Evolutionary conservation across 2,797 vertebrate species (phyloP).

Genomic region (Amblyopsis hoosieri): DNA sequence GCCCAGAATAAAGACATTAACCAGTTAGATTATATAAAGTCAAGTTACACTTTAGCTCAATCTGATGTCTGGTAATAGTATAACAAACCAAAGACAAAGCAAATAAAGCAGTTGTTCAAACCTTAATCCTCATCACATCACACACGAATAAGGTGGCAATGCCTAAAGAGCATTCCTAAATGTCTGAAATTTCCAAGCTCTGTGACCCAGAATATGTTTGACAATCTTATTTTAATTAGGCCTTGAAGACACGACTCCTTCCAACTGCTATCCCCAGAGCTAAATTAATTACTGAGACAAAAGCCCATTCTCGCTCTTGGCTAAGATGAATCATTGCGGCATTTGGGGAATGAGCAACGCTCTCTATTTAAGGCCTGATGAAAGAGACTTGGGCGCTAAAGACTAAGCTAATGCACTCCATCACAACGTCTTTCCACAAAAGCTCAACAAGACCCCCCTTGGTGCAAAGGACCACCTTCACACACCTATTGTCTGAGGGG

Average conservation of each 20-base stretch:
- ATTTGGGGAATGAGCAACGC: slow-evolving; percentile 70
- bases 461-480: too few relatives aligned
- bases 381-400: slow-evolving; percentile 51
- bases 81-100: slow-evolving; percentile 48
- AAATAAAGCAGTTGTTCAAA: slow-evolving; percentile 53
- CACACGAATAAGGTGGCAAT: slow-evolving; percentile 32
- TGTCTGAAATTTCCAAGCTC: slow-evolving; percentile 54
- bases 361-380: slow-evolving; percentile 64
- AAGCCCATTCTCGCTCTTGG: slow-evolving; percentile 66
- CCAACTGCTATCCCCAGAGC: slow-evolving; percentile 72
- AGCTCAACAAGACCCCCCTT: slow-evolving; percentile 4
- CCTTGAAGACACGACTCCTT: slow-evolving; percentile 72
- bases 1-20: neutral
- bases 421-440: slow-evolving; percentile 34
- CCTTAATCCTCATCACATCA: slow-evolving; percentile 28
- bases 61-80: too few relatives aligned
- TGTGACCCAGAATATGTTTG: slow-evolving; percentile 74
- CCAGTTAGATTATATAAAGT: too few relatives aligned
- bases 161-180: slow-evolving; percentile 50
- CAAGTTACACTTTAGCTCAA: too few relatives aligned
- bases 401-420: slow-evolving; percentile 50
- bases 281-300: slow-evolving; percentile 78
- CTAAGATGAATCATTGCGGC: slow-evolving; percentile 71
- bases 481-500: too few relatives aligned
- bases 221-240: slow-evolving; percentile 78